Percentiles rank a stretch among this genome's conserved stretches.
Evolutionary conservation across 2,113 vertebrate species (phyloP).

Genomic region (Opisthocomus hoazin): DNA sequence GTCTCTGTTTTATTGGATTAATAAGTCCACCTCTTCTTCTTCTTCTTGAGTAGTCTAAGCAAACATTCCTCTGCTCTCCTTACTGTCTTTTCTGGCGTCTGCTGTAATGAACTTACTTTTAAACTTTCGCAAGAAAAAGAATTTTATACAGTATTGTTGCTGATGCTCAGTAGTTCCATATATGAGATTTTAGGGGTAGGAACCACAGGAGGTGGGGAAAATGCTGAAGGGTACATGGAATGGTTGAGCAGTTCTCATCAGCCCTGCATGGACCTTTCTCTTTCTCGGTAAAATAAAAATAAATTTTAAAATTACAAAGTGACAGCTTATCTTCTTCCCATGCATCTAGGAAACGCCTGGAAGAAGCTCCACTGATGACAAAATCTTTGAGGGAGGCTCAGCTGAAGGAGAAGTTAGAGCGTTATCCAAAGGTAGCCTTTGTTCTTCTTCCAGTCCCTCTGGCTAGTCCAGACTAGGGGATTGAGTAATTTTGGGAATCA

Average conservation of each 20-base stretch:
- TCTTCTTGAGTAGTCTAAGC: not conserved
- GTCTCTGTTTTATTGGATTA: not conserved
- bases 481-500: not conserved
- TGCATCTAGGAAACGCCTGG: slow-evolving; percentile 77
- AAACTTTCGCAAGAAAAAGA: not conserved
- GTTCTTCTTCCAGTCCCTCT: not conserved
- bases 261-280: not conserved
- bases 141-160: not conserved
- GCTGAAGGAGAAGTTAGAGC: slow-evolving; percentile 84
- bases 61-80: not conserved
- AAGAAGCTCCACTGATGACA: slow-evolving; percentile 90
- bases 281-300: not conserved
- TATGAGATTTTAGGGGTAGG: not conserved
- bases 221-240: not conserved
- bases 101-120: not conserved
- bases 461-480: not conserved
- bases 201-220: not conserved
- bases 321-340: not conserved
- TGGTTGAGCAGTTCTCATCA: not conserved
- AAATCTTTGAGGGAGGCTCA: slow-evolving; percentile 81
- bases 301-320: not conserved
- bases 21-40: not conserved
- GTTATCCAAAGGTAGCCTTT: slow-evolving; percentile 86
- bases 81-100: not conserved
- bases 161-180: not conserved